phyloP scores from a whole-genome alignment of 2,797 vertebrate genomes.

The Acrossocheilus wenchowensis region DNA sequence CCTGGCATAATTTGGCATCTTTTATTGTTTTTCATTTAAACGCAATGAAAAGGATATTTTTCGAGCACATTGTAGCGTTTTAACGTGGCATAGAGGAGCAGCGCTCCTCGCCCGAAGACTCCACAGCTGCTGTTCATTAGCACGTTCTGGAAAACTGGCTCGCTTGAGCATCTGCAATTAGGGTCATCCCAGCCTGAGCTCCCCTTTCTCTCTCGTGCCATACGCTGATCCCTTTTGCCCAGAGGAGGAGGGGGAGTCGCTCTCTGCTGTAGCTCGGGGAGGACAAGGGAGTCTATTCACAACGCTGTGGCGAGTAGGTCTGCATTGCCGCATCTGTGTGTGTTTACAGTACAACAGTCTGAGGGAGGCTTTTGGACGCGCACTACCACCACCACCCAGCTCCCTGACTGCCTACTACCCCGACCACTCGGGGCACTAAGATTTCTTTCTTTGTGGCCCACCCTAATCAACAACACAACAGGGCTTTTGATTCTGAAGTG shows the following conservation, averaged over 20 bases:
- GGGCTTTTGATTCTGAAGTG: conserved; percentile 71
- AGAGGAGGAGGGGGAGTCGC: conserved; percentile 18
- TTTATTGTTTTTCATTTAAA: conserved; percentile 56
- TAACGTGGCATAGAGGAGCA: conserved; percentile 44
- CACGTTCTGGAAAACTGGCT: conserved; percentile 52
- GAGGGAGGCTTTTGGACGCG: conserved; percentile 66
- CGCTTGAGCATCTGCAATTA: conserved; percentile 53
- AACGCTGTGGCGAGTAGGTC: conserved; percentile 46
- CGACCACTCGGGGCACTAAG: conserved; percentile 67
- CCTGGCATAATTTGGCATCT: conserved; percentile 51
- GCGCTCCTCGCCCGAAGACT: conserved; percentile 37
- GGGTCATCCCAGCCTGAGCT: conserved; percentile 48
- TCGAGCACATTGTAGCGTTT: conserved; percentile 21
- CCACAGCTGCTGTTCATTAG: conserved; percentile 60
- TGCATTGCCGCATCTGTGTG: conserved; percentile 73
- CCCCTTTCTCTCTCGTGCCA: conserved; percentile 17
- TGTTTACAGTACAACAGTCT: conserved; percentile 76
- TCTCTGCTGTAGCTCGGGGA: conserved; percentile 19
- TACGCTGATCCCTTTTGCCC: conserved; percentile 40
- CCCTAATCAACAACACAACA: conserved; percentile 78
- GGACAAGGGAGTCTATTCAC: conserved; percentile 75
- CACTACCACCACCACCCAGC: conserved; percentile 33
- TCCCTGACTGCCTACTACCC: conserved; percentile 60
- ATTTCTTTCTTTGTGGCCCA: conserved; percentile 72
- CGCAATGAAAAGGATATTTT: conserved; percentile 37